Evolutionary conservation across 2,113 vertebrate species (phyloP).

Genomic region (Tympanuchus pallidicinctus): DNA sequence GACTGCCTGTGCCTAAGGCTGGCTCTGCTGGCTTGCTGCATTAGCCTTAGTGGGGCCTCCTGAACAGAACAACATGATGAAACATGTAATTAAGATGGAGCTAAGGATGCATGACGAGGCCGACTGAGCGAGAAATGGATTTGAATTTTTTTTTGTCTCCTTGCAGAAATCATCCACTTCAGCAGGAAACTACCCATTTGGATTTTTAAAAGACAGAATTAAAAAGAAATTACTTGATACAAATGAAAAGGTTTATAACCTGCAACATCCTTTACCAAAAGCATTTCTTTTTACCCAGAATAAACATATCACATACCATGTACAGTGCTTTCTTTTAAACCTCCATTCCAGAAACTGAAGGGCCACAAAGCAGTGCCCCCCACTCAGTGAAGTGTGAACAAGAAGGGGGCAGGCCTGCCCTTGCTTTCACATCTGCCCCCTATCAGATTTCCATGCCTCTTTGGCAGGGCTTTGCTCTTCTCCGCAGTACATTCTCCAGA

Average conservation of each 20-base stretch:
- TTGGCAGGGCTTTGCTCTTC: constrained; percentile 1
- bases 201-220: constrained; percentile 61
- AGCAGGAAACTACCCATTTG: constrained; percentile 25
- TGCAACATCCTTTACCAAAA: constrained; percentile 28
- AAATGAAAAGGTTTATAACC: constrained; percentile 61
- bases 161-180: constrained; percentile 69
- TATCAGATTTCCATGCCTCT: background rate
- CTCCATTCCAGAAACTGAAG: background rate
- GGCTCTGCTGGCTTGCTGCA: constrained; percentile 38
- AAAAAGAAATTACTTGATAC: constrained; percentile 59
- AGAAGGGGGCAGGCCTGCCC: background rate
- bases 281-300: constrained; percentile 24
- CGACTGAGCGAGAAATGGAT: constrained; percentile 68
- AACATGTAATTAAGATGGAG: constrained; percentile 74
- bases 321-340: background rate
- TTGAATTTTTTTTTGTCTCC: constrained; percentile 65
- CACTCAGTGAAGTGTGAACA: fast-evolving
- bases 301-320: background rate
- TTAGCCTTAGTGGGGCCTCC: constrained; percentile 53
- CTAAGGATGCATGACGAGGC: constrained; percentile 71
- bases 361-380: background rate
- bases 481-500: constrained; percentile 27
- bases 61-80: constrained; percentile 65
- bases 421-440: background rate
- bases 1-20: constrained; percentile 40